phyloP scores from a whole-genome alignment of 2,888 invertebrate species.

The Linnaemya tessellans region DNA sequence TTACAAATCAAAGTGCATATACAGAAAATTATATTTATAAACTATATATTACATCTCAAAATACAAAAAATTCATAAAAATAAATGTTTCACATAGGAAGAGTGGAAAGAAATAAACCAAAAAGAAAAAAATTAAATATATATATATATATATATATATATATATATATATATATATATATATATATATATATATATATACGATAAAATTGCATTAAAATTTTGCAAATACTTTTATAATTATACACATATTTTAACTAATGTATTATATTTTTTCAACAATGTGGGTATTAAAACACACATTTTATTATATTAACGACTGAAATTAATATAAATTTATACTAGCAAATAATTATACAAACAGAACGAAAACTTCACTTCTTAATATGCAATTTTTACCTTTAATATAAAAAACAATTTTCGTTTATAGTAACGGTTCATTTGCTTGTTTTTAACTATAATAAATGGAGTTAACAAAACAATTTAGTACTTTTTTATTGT shows the following conservation, averaged over 20 bases:
- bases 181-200: no score
- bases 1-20: constrained; percentile 31
- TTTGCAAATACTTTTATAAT: constrained; percentile 28
- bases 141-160: no score
- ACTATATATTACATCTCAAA: constrained; percentile 15
- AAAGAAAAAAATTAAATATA: constrained; percentile 23
- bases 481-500: constrained; percentile 35
- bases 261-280: constrained; percentile 15
- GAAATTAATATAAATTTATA: constrained; percentile 58
- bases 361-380: constrained; percentile 32
- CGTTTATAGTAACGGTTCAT: constrained; percentile 53
- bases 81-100: constrained; percentile 53
- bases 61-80: constrained; percentile 13
- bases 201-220: not conserved
- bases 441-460: constrained; percentile 57
- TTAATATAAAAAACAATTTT: constrained; percentile 66
- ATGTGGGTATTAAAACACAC: constrained; percentile 34
- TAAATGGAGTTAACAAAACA: constrained; percentile 66
- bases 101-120: constrained; percentile 15
- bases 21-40: constrained; percentile 13
- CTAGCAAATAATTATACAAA: constrained; percentile 39
- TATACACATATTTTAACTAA: constrained; percentile 21
- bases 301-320: constrained; percentile 13
- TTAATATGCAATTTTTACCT: constrained; percentile 25
- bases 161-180: no score